Evolutionary conservation across 2,888 invertebrate genomes (phyloP).

Genomic region (Mesochorus sp.): DNA sequence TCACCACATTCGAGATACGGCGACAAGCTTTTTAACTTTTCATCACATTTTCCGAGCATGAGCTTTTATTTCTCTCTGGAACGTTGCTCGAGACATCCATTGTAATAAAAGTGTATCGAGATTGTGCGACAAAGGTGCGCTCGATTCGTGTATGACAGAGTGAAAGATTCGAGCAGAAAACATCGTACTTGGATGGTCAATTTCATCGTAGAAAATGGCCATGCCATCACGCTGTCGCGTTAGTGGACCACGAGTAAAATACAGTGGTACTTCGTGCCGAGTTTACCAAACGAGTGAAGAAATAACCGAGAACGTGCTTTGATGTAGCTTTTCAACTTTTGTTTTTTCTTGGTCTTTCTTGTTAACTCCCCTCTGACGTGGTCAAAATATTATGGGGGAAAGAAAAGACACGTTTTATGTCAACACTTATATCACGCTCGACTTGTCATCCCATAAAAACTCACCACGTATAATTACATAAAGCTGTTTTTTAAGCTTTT

Average conservation of each 20-base stretch:
- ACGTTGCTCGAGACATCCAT: neutral
- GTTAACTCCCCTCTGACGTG: slow-evolving; percentile 24
- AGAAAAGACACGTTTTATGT: neutral
- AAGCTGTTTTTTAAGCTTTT: no score
- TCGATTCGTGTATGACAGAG: neutral
- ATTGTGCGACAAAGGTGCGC: neutral
- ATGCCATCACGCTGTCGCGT: slow-evolving; percentile 3
- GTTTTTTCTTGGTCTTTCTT: neutral
- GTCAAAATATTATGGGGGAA: slow-evolving; percentile 2
- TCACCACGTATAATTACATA: no score
- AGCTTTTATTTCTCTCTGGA: neutral
- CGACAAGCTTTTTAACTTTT: slow-evolving; percentile 1
- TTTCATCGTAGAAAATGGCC: slow-evolving; percentile 4
- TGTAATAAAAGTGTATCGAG: neutral
- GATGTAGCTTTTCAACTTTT: slow-evolving; percentile 18
- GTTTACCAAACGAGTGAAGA: slow-evolving; percentile 38
- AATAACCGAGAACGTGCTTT: slow-evolving; percentile 43
- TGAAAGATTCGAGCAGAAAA: neutral
- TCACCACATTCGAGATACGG: neutral
- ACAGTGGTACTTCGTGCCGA: slow-evolving; percentile 41
- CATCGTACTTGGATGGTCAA: neutral
- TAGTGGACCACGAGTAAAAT: slow-evolving; percentile 2
- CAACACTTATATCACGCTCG: neutral
- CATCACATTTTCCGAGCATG: neutral
- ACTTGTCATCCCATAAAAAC: no score